Base-by-base conservation (phyloP, 1,140 invertebrate species). In the Adelges cooleyi region DNA sequence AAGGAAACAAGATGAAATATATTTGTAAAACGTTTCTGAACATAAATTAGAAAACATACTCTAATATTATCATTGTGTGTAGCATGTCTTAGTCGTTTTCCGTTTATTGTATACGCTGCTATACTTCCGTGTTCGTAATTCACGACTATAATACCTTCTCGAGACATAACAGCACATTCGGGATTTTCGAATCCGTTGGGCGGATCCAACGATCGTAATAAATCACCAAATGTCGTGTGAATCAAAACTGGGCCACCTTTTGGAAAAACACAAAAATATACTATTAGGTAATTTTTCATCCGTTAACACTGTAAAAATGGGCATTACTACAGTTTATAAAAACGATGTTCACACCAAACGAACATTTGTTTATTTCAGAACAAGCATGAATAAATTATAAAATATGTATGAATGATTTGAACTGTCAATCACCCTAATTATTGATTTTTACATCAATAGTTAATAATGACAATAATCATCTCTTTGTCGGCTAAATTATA, bases 161-260 rank as follows among this genome's bases (percentile, higher is more conserved):
- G 80, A 9, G 90, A 95, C 81, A 98, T 86, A 15, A 89, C 86
- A 67, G 96, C 88, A 73, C 92, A 86, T 73, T 92, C 86, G 1
- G 94, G 91, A n/a, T 86, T 87, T n/a, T 78, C 77, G 71, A 89
- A 90, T 36, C 86, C 83, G 67, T 78, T 77, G 1, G 89, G 87
- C 15, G 88, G 80, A 69, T 94, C 91, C 42, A 96, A 75, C 1
- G 92, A 94, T 56, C 95, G 83, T 29, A 99, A 77, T n/a, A 98
- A 77, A 76, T 99, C 95, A 25, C 95, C 95, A 75, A 93, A 93
- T n/a, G 95, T 95, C 44, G 95, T 97, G 76, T 99, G 95, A 25
- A 98, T 91, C 17, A 68, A 52, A 11, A 69, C 65, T 13, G 67
- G 67, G 17, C 67, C 67, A 49, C 66, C 69, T 70, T 52, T n/a